A percentile compares a stretch with the other conserved stretches of the same genome.
Conservation (phyloP, 2,888 invertebrate genomes). For the Vannuccia rotundouncinata region DNA sequence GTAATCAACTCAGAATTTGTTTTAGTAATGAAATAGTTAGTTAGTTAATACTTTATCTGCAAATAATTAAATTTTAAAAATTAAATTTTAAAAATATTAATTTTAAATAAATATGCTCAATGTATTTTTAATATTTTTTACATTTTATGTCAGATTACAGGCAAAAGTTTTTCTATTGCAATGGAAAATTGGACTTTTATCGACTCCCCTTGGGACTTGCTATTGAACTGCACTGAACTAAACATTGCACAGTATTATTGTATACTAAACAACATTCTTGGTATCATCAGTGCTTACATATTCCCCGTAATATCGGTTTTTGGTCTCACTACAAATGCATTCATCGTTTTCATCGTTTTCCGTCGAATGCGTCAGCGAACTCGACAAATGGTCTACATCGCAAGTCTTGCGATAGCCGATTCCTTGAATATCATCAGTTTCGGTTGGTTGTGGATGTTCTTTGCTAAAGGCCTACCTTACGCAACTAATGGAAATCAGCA, state of each 20-base stretch:
- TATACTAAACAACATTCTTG: neutral
- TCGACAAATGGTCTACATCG: conserved; percentile 6
- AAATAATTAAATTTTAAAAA: no score
- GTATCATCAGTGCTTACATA: neutral
- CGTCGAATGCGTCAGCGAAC: neutral
- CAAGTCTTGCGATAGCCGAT: conserved; percentile 6
- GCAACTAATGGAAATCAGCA: neutral
- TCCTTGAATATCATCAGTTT: conserved; percentile 12
- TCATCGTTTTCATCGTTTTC: conserved; percentile 8
- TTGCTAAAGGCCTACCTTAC: conserved; percentile 30
- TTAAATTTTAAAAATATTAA: no score
- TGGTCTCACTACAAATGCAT: neutral
- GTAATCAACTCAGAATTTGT: no score
- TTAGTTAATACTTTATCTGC: no score
- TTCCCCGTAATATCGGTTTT: conserved; percentile 16
- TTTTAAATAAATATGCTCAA: no score
- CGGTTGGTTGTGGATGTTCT: conserved; percentile 31
- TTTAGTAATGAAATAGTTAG: no score
- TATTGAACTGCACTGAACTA: conserved; percentile 18
- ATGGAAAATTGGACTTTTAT: conserved; percentile 25
- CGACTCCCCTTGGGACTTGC: conserved; percentile 17
- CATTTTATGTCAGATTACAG: no score
- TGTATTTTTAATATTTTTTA: no score
- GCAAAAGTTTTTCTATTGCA: no score
- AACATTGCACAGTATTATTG: neutral